Evolutionary conservation across 2,888 invertebrate species (phyloP).

Genomic region (Hemithea aestivaria): DNA sequence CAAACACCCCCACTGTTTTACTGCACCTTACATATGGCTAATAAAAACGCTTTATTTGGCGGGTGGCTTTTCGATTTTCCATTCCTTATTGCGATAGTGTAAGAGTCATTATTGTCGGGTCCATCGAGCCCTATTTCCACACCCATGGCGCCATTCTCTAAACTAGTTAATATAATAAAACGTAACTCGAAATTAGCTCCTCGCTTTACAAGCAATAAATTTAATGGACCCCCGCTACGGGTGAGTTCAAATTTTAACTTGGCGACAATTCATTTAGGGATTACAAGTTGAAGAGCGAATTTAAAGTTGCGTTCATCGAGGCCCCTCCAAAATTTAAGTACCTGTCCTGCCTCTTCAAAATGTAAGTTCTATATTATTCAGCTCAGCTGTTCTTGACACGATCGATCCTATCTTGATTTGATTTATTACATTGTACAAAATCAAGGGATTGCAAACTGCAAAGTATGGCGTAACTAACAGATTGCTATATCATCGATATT

Average conservation of each 20-base stretch:
- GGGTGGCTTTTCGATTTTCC: conserved; percentile 20
- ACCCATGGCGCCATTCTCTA: conserved; percentile 59
- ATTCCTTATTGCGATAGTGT: conserved; percentile 21
- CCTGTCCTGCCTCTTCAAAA: no score
- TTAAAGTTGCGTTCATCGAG: conserved; percentile 29
- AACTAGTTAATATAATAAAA: conserved; percentile 76
- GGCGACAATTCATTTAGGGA: conserved; percentile 61
- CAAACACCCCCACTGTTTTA: conserved; percentile 49
- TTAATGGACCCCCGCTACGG: conserved; percentile 64
- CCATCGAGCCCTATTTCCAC: conserved; percentile 24
- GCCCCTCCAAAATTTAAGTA: no score
- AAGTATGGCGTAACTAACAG: no score
- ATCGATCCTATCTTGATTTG: no score
- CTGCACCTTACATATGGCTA: conserved; percentile 47
- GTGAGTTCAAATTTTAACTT: conserved; percentile 62
- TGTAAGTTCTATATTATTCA: no score
- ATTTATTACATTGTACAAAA: no score
- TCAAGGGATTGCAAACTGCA: no score
- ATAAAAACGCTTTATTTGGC: conserved; percentile 35
- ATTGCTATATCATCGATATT: no score
- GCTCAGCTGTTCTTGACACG: no score
- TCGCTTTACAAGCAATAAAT: conserved; percentile 78
- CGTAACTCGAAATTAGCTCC: conserved; percentile 74
- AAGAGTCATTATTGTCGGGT: conserved; percentile 19
- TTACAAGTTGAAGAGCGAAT: conserved; percentile 31